Evolutionary conservation across 2,113 vertebrate species (phyloP).

Genomic region (Fregetta grallaria): DNA sequence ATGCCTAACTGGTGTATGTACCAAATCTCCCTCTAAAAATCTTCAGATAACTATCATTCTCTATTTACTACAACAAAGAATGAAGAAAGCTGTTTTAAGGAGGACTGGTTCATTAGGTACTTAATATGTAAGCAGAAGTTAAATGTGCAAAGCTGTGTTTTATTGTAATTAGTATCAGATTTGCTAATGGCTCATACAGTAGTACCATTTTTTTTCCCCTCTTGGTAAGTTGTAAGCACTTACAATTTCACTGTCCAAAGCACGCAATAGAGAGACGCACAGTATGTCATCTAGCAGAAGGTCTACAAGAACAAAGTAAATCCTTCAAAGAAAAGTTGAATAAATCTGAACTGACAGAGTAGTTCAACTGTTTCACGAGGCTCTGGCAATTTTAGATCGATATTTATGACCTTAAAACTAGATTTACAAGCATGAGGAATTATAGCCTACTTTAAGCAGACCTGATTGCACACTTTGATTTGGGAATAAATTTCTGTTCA

Average conservation of each 20-base stretch:
- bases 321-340: slow-evolving; percentile 2
- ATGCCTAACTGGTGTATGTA: background rate
- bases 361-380: background rate
- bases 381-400: background rate
- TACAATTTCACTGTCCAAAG: background rate
- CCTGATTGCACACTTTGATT: background rate
- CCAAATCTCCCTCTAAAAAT: background rate
- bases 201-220: background rate
- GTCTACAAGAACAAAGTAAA: background rate
- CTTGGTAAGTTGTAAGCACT: background rate
- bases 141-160: background rate
- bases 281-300: background rate
- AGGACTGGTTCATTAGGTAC: background rate
- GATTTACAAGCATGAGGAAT: slow-evolving; percentile 31
- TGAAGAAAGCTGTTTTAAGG: background rate
- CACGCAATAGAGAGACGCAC: background rate
- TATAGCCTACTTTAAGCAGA: slow-evolving; percentile 5
- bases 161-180: background rate
- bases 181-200: background rate
- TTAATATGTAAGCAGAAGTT: background rate
- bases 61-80: background rate
- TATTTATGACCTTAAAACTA: background rate
- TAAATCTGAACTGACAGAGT: slow-evolving; percentile 1
- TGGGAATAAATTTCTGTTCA: background rate
- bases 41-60: background rate